phyloP scores from a whole-genome alignment of 2,797 vertebrate genomes.

The Carapus acus region DNA sequence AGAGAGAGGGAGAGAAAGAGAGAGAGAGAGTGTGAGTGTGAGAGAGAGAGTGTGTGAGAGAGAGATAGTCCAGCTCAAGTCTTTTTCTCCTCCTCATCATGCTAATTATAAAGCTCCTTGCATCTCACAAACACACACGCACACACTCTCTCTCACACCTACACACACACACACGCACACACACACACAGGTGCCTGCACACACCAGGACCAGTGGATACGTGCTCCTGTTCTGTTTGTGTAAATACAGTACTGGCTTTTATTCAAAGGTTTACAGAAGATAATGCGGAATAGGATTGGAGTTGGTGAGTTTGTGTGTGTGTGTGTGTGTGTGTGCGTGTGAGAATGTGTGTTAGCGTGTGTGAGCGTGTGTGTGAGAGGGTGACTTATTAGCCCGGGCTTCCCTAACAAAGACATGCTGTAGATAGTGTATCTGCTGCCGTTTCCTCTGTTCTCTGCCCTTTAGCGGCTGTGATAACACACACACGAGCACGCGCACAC shows the following conservation, averaged over 20 bases:
- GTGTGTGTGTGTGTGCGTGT: background rate
- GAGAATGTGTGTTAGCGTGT: background rate
- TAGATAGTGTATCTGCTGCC: conserved; percentile 29
- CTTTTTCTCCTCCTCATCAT: too few relatives aligned
- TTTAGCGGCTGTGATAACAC: conserved; percentile 69
- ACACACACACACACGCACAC: too few relatives aligned
- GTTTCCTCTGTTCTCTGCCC: conserved; percentile 38
- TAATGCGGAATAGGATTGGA: conserved; percentile 54
- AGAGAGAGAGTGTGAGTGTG: too few relatives aligned
- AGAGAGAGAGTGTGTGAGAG: too few relatives aligned
- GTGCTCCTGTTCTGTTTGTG: conserved; percentile 61
- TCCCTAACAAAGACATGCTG: conserved; percentile 13
- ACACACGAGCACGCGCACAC: too few relatives aligned
- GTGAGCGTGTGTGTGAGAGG: background rate
- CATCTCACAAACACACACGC: too few relatives aligned
- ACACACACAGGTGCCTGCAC: too few relatives aligned
- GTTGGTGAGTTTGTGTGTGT: too few relatives aligned
- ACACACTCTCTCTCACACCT: too few relatives aligned
- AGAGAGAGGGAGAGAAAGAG: too few relatives aligned
- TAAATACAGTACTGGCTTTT: conserved; percentile 69
- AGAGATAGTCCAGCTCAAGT: too few relatives aligned
- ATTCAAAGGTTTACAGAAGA: conserved; percentile 64
- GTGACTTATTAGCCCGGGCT: conserved; percentile 15
- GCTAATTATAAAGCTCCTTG: too few relatives aligned
- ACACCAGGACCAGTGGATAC: conserved; percentile 35